Evolutionary conservation across 2,888 invertebrate genomes (phyloP).

Genomic region (Nemoura dubitans): DNA sequence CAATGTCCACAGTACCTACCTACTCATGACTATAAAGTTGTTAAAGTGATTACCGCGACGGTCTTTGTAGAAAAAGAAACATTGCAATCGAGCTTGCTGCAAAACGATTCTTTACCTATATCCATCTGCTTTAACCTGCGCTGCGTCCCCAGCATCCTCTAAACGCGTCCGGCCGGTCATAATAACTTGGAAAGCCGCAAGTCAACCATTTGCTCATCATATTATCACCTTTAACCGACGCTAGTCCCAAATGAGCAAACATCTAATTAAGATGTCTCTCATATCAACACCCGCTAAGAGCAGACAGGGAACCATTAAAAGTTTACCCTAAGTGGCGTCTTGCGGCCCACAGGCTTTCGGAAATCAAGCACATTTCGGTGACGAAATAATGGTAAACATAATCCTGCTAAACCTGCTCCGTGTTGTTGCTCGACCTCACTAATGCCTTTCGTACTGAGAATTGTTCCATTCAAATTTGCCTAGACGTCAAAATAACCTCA

Average conservation of each 20-base stretch:
- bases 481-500: not conserved
- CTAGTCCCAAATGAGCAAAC: not conserved
- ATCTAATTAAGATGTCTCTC: constrained; percentile 5
- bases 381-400: not conserved
- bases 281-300: not conserved
- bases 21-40: too few species aligned
- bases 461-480: too few species aligned
- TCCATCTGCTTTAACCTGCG: not conserved
- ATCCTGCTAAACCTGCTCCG: not conserved
- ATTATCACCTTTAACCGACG: not conserved
- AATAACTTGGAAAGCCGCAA: not conserved
- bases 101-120: not conserved
- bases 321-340: not conserved
- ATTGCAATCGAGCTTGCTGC: too few species aligned
- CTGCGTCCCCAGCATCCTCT: not conserved
- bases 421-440: not conserved
- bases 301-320: not conserved
- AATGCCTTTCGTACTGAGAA: not conserved
- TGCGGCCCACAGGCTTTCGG: not conserved
- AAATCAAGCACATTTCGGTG: not conserved
- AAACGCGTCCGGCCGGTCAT: not conserved
- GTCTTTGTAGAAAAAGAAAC: too few species aligned
- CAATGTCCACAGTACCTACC: not conserved
- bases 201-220: not conserved
- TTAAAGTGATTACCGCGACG: too few species aligned